phyloP scores from a whole-genome alignment of 2,113 vertebrate species.

The Camelus bactrianus region DNA sequence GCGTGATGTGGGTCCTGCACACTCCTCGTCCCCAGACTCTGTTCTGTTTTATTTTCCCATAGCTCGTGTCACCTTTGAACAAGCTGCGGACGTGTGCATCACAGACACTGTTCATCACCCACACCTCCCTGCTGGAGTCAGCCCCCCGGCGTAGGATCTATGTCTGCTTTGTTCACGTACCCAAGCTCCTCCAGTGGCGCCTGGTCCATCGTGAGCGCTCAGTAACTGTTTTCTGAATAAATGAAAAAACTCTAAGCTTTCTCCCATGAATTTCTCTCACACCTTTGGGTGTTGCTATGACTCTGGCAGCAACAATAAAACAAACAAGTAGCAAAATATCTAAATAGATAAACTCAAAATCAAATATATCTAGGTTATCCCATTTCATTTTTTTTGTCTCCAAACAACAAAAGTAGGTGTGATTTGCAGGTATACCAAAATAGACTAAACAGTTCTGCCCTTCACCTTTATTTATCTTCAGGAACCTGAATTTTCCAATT shows the following conservation, averaged over 20 bases:
- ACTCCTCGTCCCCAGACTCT: background rate
- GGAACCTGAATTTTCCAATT: background rate
- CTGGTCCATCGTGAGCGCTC: background rate
- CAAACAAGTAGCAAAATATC: background rate
- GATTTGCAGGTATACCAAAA: background rate
- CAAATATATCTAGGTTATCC: background rate
- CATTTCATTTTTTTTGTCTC: background rate
- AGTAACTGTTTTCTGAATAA: background rate
- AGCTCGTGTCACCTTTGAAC: background rate
- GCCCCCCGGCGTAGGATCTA: background rate
- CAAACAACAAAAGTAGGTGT: background rate
- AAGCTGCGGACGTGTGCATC: background rate
- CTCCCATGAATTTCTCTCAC: background rate
- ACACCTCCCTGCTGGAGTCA: background rate
- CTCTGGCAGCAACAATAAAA: background rate
- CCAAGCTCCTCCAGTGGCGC: background rate
- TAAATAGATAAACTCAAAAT: background rate
- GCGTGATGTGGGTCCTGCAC: accelerated
- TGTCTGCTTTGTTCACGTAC: background rate
- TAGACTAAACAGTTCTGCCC: background rate
- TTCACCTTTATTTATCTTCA: background rate
- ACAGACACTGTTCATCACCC: background rate
- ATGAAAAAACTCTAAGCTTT: background rate
- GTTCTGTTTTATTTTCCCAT: background rate
- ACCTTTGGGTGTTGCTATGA: background rate